phyloP scores from a whole-genome alignment of 2,888 invertebrate genomes.

The Acanthopleura granulata region DNA sequence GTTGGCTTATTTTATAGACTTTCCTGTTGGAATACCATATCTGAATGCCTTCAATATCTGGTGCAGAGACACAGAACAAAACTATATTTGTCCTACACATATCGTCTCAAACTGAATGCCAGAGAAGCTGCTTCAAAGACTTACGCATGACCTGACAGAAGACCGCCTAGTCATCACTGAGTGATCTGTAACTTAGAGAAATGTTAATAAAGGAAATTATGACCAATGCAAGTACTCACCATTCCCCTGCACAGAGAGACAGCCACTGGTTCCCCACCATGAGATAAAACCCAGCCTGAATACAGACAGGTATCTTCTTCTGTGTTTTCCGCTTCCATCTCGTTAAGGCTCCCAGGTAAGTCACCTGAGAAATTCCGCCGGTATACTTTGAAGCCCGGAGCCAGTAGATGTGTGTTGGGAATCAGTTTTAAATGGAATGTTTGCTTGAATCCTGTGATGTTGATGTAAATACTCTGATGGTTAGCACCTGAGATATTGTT shows the following conservation, averaged over 20 bases:
- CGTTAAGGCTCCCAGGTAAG: slow-evolving; percentile 23
- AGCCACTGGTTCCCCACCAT: slow-evolving; percentile 38
- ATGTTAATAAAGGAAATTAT: not conserved
- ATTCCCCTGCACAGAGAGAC: slow-evolving; percentile 51
- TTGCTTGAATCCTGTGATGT: slow-evolving; percentile 45
- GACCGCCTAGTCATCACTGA: no score
- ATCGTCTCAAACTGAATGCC: no score
- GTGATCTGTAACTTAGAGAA: no score
- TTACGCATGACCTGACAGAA: no score
- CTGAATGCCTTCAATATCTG: no score
- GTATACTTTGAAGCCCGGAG: slow-evolving; percentile 56
- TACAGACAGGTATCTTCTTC: slow-evolving; percentile 39
- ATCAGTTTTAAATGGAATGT: slow-evolving; percentile 48
- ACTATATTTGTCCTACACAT: no score
- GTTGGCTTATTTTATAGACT: no score
- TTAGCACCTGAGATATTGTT: slow-evolving; percentile 29
- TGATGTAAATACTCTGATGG: slow-evolving; percentile 36
- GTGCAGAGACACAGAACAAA: no score
- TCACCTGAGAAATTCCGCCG: slow-evolving; percentile 36
- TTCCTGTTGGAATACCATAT: no score
- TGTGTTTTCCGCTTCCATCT: slow-evolving; percentile 27
- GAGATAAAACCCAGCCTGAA: slow-evolving; percentile 39
- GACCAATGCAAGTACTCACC: slow-evolving; percentile 38
- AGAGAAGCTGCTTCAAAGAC: no score
- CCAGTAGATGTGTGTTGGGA: slow-evolving; percentile 46